Evolutionary conservation across 1,140 invertebrate genomes (phyloP), one percentile per base, ranked within the genome.

Genomic region (Frieseomelitta varia): DNA sequence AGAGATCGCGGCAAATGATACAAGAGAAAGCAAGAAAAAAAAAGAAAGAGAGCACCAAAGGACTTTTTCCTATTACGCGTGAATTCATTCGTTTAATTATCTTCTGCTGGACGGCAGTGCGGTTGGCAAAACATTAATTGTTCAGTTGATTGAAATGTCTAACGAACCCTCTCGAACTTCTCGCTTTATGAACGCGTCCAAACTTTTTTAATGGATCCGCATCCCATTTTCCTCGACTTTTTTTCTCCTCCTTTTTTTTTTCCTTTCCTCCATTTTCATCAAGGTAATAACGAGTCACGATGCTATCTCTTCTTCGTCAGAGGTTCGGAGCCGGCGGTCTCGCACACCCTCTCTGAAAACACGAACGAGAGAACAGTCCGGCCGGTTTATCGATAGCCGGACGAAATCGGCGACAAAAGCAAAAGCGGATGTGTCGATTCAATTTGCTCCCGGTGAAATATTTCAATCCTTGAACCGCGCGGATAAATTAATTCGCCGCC

Each of bases 181-280:
- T 81, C 58, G 78, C 61, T 67, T 75, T 63, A 58, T 21, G 53
- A 61, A 55, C 74, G 65, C 65, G 83, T 88, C 58, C 17, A 71
- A 84, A 71, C 79, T 79, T 84, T 61, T 88, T 81, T 74, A 76
- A 87, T 78, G 67, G 83, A 63, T 63, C 56, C 63, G 53, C 80
- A 72, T 83, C 68, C 14, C 30, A 75, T 67, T 76, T 79, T 53
- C 27, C 30, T 63, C 30, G 2, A 24, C n/a, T 27, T 27, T 30
- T 1, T 47, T 2, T 10, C 17, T 34, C 11, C 19, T 74, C 15
- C 1, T 21, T 71, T 55, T 72, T 82, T 76, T 69, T 53, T 75
- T 39, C 61, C 17, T 76, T 61, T 65, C 53, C 74, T 83, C 39
- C 67, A 68, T 85, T 39, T 84, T 71, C 63, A 76, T 87, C 61